phyloP scores from a whole-genome alignment of 2,797 vertebrate species.

The Ctenopoma multispine region DNA sequence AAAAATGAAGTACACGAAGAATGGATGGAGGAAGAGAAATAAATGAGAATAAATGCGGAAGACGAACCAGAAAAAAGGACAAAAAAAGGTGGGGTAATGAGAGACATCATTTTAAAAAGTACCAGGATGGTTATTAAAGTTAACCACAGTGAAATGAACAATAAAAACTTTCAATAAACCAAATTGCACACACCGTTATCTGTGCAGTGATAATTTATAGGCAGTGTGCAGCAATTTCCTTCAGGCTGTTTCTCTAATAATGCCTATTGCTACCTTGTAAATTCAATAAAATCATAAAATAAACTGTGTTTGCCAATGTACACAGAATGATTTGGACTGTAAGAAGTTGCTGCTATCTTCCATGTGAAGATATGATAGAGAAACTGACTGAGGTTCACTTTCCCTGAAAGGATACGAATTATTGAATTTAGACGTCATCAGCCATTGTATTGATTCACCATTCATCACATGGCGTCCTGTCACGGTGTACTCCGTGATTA shows the following conservation, averaged over 20 bases:
- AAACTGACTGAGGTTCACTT: constrained; percentile 30
- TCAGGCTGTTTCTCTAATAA: constrained; percentile 15
- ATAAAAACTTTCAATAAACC: constrained; percentile 23
- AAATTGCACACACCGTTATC: constrained; percentile 13
- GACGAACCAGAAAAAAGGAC: neutral
- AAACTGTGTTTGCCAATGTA: constrained; percentile 34
- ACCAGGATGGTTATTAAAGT: constrained; percentile 32
- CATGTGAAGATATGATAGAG: constrained; percentile 34
- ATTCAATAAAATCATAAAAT: constrained; percentile 49
- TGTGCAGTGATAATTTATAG: constrained; percentile 15
- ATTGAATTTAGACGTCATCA: constrained; percentile 38
- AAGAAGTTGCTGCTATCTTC: constrained; percentile 32
- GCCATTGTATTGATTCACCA: constrained; percentile 8
- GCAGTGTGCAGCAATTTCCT: constrained; percentile 1
- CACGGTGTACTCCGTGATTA: constrained; percentile 39
- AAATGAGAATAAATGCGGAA: neutral
- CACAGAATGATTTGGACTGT: constrained; percentile 29
- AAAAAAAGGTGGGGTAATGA: neutral
- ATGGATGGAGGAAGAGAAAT: neutral
- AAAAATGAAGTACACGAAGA: neutral
- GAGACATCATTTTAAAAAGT: neutral
- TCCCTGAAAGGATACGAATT: constrained; percentile 43
- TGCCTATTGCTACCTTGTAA: constrained; percentile 22
- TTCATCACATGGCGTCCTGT: constrained; percentile 26
- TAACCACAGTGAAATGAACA: constrained; percentile 30